Evolutionary conservation across 2,113 vertebrate genomes (phyloP), one percentile per base, ranked within the genome.

Genomic region (Sylvietta virens): DNA sequence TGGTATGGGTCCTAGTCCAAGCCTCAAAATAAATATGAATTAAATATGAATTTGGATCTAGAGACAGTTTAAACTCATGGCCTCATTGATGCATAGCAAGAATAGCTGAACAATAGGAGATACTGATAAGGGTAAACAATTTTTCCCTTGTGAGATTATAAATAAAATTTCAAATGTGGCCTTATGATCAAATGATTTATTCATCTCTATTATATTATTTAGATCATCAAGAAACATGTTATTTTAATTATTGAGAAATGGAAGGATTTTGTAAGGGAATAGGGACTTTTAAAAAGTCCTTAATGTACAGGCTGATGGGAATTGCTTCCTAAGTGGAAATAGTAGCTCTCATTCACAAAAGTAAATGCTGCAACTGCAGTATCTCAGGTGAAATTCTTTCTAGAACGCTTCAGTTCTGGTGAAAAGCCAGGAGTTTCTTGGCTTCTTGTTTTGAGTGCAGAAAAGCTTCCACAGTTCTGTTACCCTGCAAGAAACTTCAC

Each of bases 141-240:
- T 94, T 93, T 93, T 90, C 64, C 81, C 50, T 67, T 93, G 62
- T 96, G 78, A 97, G 56, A 80, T 50, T 94, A 58, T 35, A 96
- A 96, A 95, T 94, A 97, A 96, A 96, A 97, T 94, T 94, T 65
- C 73, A 54, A 85, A 58, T 82, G 74, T 83, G 39, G 15, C 47
- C 92, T 97, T 86, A 58, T 64, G 66, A 85, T 88, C 54, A 94
- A 97, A 97, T 97, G 28, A 96, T 95, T 97, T 97, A 96, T 97
- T 98, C 24, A 96, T 96, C 20, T 47, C 62, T 90, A 86, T 58
- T 96, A 81, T 95, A 97, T 95, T 97, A 95, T 97, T 97, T 96
- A 97, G 64, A 94, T 87, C 16, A 92, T 74, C 93, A 83, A 97
- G 85, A 88, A 96, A 64, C 77, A 22, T 70, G 35, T 92, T 95